Conservation (phyloP, 2,113 vertebrate genomes). For the Hemichromis elongatus region DNA sequence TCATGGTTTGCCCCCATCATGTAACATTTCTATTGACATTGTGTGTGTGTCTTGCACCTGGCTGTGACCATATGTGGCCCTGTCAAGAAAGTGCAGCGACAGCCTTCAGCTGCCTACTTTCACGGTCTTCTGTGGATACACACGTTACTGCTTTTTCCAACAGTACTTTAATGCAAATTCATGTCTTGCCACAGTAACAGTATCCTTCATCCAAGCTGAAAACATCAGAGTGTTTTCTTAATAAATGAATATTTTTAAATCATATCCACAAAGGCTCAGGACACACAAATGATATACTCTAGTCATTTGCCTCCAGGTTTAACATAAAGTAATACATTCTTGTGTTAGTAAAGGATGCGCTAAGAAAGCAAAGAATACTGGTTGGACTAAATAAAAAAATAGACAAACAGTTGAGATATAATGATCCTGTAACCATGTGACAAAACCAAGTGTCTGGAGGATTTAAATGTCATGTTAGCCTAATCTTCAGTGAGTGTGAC, state of each 20-base stretch:
- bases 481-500: fast-evolving
- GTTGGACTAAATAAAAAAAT: not conserved
- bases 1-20: not conserved
- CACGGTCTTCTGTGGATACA: not conserved
- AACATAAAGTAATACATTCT: not conserved
- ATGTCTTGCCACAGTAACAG: not conserved
- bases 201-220: not conserved
- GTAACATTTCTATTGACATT: not conserved
- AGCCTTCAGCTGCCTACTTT: not conserved
- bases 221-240: not conserved
- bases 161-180: not conserved
- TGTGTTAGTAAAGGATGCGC: not conserved
- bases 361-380: not conserved
- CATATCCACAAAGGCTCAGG: not conserved
- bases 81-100: not conserved
- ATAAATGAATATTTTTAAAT: not conserved
- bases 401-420: not conserved
- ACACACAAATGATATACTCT: not conserved
- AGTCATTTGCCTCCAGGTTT: not conserved
- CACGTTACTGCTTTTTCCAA: not conserved
- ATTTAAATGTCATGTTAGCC: not conserved
- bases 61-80: not conserved
- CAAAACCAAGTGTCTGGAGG: not conserved
- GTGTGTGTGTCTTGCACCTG: not conserved
- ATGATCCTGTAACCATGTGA: fast-evolving